phyloP scores from a whole-genome alignment of 2,797 vertebrate genomes.

The Coracias cyanogaster region DNA sequence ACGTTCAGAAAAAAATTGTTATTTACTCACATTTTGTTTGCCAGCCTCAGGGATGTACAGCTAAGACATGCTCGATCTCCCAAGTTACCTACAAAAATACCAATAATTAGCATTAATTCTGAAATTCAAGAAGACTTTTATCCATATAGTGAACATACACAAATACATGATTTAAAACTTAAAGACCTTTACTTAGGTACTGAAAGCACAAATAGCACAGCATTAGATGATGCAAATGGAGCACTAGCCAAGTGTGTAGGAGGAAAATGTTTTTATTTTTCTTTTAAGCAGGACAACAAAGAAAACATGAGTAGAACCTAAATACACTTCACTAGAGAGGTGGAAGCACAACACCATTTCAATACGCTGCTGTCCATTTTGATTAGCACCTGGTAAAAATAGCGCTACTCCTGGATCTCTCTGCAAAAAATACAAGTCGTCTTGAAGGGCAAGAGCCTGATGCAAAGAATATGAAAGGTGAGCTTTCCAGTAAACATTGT shows the following conservation, averaged over 20 bases:
- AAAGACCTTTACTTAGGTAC: not conserved
- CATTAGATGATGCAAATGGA: not conserved
- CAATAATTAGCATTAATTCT: not conserved
- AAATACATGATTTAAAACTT: not conserved
- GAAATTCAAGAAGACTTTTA: not conserved
- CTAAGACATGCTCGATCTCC: slow-evolving; percentile 83
- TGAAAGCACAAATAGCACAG: not conserved
- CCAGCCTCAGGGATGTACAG: slow-evolving; percentile 83
- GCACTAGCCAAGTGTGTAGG: not conserved
- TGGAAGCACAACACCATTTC: not conserved
- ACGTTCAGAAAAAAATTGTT: not conserved
- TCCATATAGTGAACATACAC: not conserved
- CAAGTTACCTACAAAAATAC: slow-evolving; percentile 81
- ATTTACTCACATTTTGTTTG: slow-evolving; percentile 84
- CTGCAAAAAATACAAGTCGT: not conserved
- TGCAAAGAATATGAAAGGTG: not conserved
- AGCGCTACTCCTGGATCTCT: not conserved
- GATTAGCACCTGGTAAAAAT: not conserved
- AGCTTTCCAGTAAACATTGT: not conserved
- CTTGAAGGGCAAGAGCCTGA: not conserved
- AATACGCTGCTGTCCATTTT: not conserved
- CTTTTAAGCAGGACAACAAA: not conserved
- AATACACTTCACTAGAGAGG: not conserved
- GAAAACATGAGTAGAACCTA: not conserved
- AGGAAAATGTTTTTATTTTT: not conserved